Base-by-base conservation (phyloP, 2,113 vertebrate species). In the Pongo pygmaeus region DNA sequence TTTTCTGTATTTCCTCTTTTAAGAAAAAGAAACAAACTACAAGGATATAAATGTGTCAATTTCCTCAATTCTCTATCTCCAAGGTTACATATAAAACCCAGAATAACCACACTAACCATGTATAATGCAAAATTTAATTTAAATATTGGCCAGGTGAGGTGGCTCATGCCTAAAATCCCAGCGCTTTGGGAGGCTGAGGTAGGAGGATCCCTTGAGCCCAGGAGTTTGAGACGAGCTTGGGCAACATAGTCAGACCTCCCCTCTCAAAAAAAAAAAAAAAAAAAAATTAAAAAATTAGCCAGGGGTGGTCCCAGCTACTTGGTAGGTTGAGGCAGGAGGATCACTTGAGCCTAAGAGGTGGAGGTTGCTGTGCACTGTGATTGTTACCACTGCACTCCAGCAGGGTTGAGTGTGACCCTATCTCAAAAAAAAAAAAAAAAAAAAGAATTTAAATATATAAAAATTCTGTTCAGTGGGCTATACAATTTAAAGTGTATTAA, bases 1-100 rank as follows among this genome's bases (percentile, higher is more conserved):
- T 93, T 88, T 83, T 46, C 72, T 43, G 9, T 78, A 84, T n/a
- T 88, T 91, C 70, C 50, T 97, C 84, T 96, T 88, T 87, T 55
- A 89, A 83, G 32, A 80, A 46, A 85, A 93, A 87, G 61, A 72
- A 83, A 86, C 20, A 95, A 89, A 91, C n/a, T 23, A 95, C 57
- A 67, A 87, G 6, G 35, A 75, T 74, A 18, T 16, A 79, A 84
- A n/a, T 85, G 78, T 84, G 77, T 93, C 40, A 84, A 61, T 84
- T 93, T 95, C 69, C 80, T 95, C 43, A 95, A 80, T 75, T 87
- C 61, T 43, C 43, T 91, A 84, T 20, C 40, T 91, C 27, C 69
- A 97, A 93, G 17, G 3, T 93, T 91, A 87, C 59, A 7, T 52
- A 74, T 64, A 69, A 80, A 96, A 75, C 72, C 93, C 61, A 75